Base-by-base conservation (phyloP, 2,888 invertebrate species). In the Agriopis marginaria region DNA sequence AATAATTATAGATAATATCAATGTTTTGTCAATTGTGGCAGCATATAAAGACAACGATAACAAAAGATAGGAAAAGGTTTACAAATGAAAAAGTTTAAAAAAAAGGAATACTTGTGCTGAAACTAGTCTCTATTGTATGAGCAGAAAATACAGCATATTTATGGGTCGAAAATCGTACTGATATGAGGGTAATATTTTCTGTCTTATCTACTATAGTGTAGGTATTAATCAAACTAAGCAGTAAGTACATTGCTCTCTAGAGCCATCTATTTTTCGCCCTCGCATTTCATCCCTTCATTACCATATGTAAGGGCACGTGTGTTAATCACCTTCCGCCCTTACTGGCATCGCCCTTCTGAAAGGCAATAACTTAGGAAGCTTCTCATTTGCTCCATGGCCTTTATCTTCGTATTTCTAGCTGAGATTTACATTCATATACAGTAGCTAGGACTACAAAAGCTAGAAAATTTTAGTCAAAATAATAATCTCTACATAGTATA, bases 301-400 rank as follows among this genome's bases (percentile, higher is more conserved):
- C 58, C 66, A 62, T 54, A 59, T 12, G 23, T 39, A 40, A 68
- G 63, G 63, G 68, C 59, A 32, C 63, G 63, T 63, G 66, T 32
- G 68, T 64, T 71, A 71, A 71, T 66, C 62, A 68, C 62, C 59
- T 53, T 67, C 50, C 40, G 42, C 58, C 23, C 47, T 59, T 53
- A 12, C 14, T 12, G n/a, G 39, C 49, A 39, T 39, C 51, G n/a
- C 63, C 68, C 51, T 66, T 44, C 51, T 74, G 72, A 68, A 75
- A 68, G 76, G 79, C 75, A 82, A 81, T 84, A 79, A 84, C 79
- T 79, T 82, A 78, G 82, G 79, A 77, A 80, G 78, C 75, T 72
- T 73, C 72, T 74, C 73, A 74, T 81, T 80, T 77, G 75, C 77
- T 64, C 70, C 58, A 51, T 7, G 50, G 17, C 5, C 17, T 17